A percentile compares a stretch with the other conserved stretches of the same genome.
Conservation (phyloP, 2,888 invertebrate genomes). For the Gymnosoma rotundatum region DNA sequence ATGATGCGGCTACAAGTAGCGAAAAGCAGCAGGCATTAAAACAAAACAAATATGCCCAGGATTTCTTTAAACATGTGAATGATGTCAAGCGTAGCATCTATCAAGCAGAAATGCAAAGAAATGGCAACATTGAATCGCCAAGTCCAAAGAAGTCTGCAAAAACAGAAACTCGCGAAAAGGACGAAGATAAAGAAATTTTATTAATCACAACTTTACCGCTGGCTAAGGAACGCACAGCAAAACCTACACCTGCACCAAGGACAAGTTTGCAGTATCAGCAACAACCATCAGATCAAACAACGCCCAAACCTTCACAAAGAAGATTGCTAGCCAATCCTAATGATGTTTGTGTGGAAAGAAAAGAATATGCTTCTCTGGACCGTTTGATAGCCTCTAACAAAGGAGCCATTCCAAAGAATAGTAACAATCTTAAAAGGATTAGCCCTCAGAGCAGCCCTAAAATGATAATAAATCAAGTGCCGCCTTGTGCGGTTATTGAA, state of each 20-base stretch:
- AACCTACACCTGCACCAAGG: slow-evolving; percentile 78
- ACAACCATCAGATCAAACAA: slow-evolving; percentile 7
- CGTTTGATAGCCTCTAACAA: slow-evolving; percentile 78
- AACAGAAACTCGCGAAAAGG: slow-evolving; percentile 58
- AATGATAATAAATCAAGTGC: slow-evolving; percentile 58
- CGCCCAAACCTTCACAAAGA: slow-evolving; percentile 69
- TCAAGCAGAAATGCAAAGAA: slow-evolving; percentile 80
- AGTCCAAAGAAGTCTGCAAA: slow-evolving; percentile 54
- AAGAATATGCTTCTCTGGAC: slow-evolving; percentile 79
- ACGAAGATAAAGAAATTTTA: slow-evolving; percentile 55
- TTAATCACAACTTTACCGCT: slow-evolving; percentile 76
- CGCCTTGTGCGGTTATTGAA: slow-evolving; percentile 26
- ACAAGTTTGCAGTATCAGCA: slow-evolving; percentile 74
- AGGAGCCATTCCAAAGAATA: slow-evolving; percentile 79
- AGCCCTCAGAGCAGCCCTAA: slow-evolving; percentile 73
- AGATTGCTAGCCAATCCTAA: slow-evolving; percentile 57
- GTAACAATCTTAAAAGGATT: neutral
- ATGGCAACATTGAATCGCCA: slow-evolving; percentile 71
- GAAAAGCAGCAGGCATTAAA: slow-evolving; percentile 78
- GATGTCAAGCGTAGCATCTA: slow-evolving; percentile 82
- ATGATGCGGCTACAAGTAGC: slow-evolving; percentile 39
- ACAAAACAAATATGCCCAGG: slow-evolving; percentile 82
- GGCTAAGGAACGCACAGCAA: slow-evolving; percentile 76
- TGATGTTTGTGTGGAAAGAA: slow-evolving; percentile 62
- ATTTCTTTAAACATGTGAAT: slow-evolving; percentile 82